phyloP scores from a whole-genome alignment of 2,797 vertebrate species.

The Sebastes trivittatus region DNA sequence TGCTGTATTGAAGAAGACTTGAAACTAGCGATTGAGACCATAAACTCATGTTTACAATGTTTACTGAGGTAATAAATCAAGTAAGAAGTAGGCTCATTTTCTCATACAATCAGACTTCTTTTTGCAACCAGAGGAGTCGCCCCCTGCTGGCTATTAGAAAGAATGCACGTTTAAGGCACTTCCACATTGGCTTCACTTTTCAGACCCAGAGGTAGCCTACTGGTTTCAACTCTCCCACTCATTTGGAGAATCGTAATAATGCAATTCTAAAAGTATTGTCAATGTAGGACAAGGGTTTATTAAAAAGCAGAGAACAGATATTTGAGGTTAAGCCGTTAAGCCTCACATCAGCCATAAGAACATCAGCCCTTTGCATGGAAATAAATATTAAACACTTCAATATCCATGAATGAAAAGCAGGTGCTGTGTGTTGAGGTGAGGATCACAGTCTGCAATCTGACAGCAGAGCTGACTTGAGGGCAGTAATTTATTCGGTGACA shows the following conservation, averaged over 20 bases:
- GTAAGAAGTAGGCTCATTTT: neutral
- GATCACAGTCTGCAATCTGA: neutral
- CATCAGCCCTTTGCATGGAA: neutral
- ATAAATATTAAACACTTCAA: neutral
- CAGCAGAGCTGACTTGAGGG: constrained; percentile 3
- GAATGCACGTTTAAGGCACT: neutral
- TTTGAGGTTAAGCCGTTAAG: neutral
- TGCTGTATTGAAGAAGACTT: neutral
- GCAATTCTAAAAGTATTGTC: constrained; percentile 2
- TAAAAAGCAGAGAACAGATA: neutral
- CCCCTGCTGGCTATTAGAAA: accelerated
- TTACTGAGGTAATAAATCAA: neutral
- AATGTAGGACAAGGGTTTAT: neutral
- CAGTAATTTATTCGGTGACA: constrained; percentile 11
- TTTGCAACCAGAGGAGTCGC: neutral
- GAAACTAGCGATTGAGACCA: neutral
- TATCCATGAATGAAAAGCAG: neutral
- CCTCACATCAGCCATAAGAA: neutral
- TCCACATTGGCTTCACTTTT: too few relatives aligned
- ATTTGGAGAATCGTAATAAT: neutral
- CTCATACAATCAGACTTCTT: too few relatives aligned
- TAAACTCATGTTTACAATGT: neutral
- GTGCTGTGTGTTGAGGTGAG: neutral
- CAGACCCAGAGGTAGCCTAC: too few relatives aligned
- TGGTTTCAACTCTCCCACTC: neutral